phyloP scores from a whole-genome alignment of 2,113 vertebrate genomes.

The Sinocyclocheilus grahami region DNA sequence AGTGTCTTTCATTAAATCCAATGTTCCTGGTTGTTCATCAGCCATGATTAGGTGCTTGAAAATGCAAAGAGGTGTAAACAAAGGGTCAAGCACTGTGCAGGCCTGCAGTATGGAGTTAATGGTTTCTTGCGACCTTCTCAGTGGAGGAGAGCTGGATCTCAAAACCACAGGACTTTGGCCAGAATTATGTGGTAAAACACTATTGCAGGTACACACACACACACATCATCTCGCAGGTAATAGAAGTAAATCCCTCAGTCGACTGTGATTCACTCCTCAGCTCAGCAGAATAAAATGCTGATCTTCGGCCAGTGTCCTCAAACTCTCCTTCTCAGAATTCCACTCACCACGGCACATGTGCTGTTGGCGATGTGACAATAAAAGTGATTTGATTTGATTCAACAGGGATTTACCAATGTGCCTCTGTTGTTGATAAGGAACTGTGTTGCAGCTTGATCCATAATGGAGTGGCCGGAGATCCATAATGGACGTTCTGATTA shows the following conservation, averaged over 20 bases:
- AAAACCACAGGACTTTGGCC: background rate
- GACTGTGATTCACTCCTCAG: constrained; percentile 33
- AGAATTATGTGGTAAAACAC: constrained; percentile 30
- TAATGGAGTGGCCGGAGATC: constrained; percentile 4
- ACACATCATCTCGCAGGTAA: constrained; percentile 17
- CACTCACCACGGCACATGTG: background rate
- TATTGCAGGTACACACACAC: constrained; percentile 17
- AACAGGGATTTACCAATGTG: constrained; percentile 39
- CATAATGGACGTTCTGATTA: constrained; percentile 12
- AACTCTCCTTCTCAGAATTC: background rate
- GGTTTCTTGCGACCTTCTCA: background rate
- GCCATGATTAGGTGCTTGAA: background rate
- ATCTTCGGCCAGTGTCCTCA: constrained; percentile 32
- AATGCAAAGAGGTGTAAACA: background rate
- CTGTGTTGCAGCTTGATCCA: constrained; percentile 9
- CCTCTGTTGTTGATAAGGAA: constrained; percentile 24
- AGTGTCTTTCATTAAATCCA: background rate
- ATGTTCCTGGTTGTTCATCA: background rate
- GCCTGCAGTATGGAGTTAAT: background rate
- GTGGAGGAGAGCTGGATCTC: constrained; percentile 4
- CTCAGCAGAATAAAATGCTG: constrained; percentile 11
- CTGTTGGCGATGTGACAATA: background rate
- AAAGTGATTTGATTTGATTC: background rate
- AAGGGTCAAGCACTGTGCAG: background rate
- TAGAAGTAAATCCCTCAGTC: constrained; percentile 14